Percentiles rank a stretch among this genome's conserved stretches.
Evolutionary conservation across 2,113 vertebrate genomes (phyloP).

Genomic region (Pachyramphus minor): DNA sequence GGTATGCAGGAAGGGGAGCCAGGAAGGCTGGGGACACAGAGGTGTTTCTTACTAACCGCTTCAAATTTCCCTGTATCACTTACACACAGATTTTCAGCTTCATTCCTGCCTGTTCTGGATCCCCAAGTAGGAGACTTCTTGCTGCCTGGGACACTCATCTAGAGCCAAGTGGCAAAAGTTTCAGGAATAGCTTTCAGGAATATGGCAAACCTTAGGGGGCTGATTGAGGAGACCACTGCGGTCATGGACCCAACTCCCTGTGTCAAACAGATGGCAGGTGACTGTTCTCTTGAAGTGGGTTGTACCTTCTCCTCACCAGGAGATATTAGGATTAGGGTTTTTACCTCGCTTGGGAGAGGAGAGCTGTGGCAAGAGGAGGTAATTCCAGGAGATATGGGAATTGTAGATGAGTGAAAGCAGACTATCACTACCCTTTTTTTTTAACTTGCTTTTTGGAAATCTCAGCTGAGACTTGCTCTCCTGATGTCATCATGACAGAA

Average conservation of each 20-base stretch:
- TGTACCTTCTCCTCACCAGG: not conserved
- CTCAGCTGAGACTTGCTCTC: not conserved
- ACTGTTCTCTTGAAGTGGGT: not conserved
- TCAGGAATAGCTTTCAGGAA: not conserved
- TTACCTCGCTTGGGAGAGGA: not conserved
- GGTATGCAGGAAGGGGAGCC: not conserved
- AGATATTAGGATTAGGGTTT: not conserved
- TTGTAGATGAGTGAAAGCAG: not conserved
- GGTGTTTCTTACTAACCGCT: not conserved
- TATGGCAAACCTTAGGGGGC: accelerated
- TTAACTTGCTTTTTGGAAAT: not conserved
- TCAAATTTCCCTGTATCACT: accelerated
- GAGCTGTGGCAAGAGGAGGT: not conserved
- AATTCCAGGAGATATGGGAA: not conserved
- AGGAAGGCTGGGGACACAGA: not conserved
- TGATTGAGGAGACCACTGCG: accelerated
- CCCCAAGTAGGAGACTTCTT: not conserved
- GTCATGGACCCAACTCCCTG: not conserved
- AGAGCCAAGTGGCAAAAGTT: not conserved
- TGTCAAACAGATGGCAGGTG: not conserved
- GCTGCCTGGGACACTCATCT: not conserved
- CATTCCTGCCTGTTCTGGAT: not conserved
- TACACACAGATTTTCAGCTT: not conserved
- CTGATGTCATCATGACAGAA: not conserved
- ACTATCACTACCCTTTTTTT: not conserved